Conservation (phyloP, 2,113 vertebrate species). For the Plestiodon gilberti region DNA sequence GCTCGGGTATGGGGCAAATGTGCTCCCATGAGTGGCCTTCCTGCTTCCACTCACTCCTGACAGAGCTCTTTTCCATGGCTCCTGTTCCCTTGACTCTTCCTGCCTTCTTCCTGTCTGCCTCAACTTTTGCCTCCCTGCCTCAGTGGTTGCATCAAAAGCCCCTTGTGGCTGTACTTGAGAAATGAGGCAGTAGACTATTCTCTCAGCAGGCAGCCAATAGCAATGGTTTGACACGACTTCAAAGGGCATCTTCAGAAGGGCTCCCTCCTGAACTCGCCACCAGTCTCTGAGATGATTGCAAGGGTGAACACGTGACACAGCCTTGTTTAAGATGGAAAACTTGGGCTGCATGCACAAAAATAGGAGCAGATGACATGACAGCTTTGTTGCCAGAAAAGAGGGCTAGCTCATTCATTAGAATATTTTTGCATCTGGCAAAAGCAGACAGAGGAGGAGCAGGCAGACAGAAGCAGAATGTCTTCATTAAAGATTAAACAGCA, state of each 20-base stretch:
- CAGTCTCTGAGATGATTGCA: neutral
- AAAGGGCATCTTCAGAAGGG: neutral
- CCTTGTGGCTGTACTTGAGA: neutral
- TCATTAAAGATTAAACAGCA: conserved; percentile 25
- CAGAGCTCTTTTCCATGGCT: neutral
- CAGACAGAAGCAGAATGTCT: neutral
- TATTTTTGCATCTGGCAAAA: neutral
- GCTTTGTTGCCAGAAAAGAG: conserved; percentile 1
- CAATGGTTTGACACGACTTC: neutral
- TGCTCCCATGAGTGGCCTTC: neutral
- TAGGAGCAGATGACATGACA: neutral
- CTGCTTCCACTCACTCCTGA: neutral
- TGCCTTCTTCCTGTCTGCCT: neutral
- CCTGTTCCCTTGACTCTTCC: neutral
- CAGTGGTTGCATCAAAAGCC: neutral
- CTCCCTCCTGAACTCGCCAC: neutral
- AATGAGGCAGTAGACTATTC: neutral
- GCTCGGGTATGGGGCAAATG: neutral
- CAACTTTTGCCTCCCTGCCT: neutral
- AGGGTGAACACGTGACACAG: neutral
- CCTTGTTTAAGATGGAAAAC: neutral
- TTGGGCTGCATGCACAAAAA: neutral
- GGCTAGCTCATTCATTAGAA: neutral
- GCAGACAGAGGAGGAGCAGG: neutral
- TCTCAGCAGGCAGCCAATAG: neutral